Percentiles rank a stretch among this genome's conserved stretches.
Evolutionary conservation across 2,113 vertebrate species (phyloP).

Genomic region (Nothobranchius furzeri): DNA sequence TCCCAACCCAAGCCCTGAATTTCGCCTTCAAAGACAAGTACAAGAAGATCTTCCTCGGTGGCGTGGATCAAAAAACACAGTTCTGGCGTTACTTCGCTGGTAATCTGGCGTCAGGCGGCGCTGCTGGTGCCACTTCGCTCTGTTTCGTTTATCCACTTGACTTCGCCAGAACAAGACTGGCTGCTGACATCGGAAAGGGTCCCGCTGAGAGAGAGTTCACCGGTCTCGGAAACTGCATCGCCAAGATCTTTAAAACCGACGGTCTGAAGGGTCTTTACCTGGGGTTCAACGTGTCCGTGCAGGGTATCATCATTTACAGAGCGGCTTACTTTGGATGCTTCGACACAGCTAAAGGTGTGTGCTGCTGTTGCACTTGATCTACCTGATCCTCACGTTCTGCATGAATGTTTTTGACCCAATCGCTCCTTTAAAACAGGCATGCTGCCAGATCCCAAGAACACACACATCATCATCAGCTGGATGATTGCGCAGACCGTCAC

Average conservation of each 20-base stretch:
- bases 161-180: conserved; percentile 96
- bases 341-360: conserved; percentile 95
- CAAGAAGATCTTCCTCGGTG: conserved; percentile 98
- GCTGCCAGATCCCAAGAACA: conserved; percentile 98
- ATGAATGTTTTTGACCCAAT: neutral
- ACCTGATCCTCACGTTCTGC: neutral
- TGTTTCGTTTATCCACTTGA: conserved; percentile 99
- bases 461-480: conserved; percentile 95
- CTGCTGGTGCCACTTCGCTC: conserved; percentile 94
- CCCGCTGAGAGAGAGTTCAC: conserved; percentile 87
- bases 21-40: conserved; percentile 99
- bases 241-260: conserved; percentile 93
- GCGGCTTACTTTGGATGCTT: conserved; percentile 98
- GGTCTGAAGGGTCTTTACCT: conserved; percentile 92
- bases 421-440: conserved; percentile 82
- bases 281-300: conserved; percentile 96
- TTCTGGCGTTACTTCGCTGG: conserved; percentile 99
- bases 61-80: conserved; percentile 95
- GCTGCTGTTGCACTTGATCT: neutral
- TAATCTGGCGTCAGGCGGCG: conserved; percentile 94
- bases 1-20: conserved; percentile 99
- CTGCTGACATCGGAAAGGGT: conserved; percentile 95
- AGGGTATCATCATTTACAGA: conserved; percentile 99
- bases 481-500: conserved; percentile 98
- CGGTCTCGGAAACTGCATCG: conserved; percentile 90